These are phyloP conservation scores for Jaculus jaculus DNA, from an alignment of 2,113 vertebrate species.

Conservation along the genomic window DNA sequence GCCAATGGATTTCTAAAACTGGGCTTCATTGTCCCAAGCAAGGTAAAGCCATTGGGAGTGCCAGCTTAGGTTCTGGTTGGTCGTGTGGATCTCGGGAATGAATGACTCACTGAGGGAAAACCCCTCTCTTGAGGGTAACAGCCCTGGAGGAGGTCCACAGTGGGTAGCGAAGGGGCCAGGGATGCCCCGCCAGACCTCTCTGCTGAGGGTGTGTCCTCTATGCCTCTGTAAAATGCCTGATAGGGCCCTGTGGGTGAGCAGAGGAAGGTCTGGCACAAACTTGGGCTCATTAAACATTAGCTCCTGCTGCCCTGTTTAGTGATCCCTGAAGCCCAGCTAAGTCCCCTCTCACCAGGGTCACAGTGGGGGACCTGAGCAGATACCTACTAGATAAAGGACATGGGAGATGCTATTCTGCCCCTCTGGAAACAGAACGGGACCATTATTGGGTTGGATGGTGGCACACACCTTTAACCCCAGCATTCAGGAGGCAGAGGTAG, in stretches of 20 bases:
- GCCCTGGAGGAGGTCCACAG: not conserved
- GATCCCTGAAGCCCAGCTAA: conserved; percentile 9
- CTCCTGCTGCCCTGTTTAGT: not conserved
- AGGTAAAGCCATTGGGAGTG: not conserved
- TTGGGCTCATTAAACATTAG: conserved; percentile 5
- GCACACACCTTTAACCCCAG: too few species aligned
- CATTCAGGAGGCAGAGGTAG: too few species aligned
- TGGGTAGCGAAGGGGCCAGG: not conserved
- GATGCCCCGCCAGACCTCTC: not conserved
- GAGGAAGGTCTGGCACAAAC: not conserved
- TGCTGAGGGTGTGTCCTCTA: not conserved
- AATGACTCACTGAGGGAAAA: not conserved
- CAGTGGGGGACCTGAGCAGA: not conserved
- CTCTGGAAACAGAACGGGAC: not conserved
- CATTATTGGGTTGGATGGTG: not conserved
- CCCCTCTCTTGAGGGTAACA: not conserved
- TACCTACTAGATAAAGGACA: not conserved
- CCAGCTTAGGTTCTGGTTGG: not conserved
- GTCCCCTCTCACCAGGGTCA: not conserved
- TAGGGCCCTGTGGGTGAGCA: not conserved
- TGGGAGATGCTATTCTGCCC: not conserved
- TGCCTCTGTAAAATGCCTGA: not conserved
- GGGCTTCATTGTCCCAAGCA: not conserved
- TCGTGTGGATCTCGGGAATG: not conserved
- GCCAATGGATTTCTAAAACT: not conserved